Percentiles rank a stretch among this genome's conserved stretches.
phyloP scores from a whole-genome alignment of 1,140 invertebrate species.

The Sinella curviseta region DNA sequence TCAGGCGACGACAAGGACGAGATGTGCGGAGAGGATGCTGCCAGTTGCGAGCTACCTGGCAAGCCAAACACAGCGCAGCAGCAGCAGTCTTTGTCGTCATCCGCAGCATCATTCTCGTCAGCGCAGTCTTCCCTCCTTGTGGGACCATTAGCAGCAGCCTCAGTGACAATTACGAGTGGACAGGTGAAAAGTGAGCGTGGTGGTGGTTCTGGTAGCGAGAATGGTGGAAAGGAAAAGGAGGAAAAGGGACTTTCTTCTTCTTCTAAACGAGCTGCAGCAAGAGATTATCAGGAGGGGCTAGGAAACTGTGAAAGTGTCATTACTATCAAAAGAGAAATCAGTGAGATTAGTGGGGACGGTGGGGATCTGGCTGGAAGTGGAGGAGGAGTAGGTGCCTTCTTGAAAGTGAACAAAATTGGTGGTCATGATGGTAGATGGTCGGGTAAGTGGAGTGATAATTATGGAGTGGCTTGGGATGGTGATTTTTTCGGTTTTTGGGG shows the following conservation, averaged over 20 bases:
- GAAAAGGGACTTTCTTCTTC: too few species aligned
- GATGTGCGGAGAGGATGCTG: background rate
- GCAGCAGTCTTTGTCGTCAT: background rate
- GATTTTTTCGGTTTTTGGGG: background rate
- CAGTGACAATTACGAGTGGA: background rate
- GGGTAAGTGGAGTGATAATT: too few species aligned
- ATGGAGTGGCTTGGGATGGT: too few species aligned
- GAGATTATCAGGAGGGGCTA: too few species aligned
- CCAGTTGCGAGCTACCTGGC: background rate
- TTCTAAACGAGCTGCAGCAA: too few species aligned
- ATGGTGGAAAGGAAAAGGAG: background rate
- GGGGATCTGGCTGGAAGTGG: too few species aligned
- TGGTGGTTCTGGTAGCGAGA: background rate
- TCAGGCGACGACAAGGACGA: background rate
- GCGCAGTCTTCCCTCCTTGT: background rate
- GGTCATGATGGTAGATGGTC: background rate
- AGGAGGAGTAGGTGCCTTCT: too few species aligned
- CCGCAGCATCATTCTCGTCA: background rate
- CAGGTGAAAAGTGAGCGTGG: background rate
- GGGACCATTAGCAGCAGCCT: background rate
- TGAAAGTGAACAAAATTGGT: background rate
- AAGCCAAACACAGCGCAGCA: background rate
- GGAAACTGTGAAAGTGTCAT: too few species aligned
- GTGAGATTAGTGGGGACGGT: too few species aligned
- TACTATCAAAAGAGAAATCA: too few species aligned